Percentiles rank a stretch among this genome's conserved stretches.
These are phyloP conservation scores for Lonchura striata DNA, from an alignment of 2,113 vertebrate genomes.

Conservation along the genomic window DNA sequence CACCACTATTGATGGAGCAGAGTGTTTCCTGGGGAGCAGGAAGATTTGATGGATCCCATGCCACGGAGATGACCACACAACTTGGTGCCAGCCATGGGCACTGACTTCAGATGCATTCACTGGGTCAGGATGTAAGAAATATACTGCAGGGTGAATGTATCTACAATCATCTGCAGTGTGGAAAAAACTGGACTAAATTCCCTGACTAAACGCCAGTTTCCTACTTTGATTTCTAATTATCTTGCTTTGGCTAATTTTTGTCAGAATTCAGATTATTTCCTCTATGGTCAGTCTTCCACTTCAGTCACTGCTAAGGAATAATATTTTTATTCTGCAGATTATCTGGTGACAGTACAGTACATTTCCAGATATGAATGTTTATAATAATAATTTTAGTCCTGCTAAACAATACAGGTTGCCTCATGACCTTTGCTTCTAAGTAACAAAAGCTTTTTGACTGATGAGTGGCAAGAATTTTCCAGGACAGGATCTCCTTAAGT, in stretches of 20 bases:
- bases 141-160: background rate
- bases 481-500: background rate
- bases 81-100: background rate
- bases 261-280: background rate
- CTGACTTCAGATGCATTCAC: background rate
- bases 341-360: background rate
- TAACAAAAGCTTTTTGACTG: background rate
- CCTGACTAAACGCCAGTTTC: no score
- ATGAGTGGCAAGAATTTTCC: background rate
- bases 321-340: background rate
- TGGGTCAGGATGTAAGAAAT: background rate
- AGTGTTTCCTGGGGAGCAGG: background rate
- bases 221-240: background rate
- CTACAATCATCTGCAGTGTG: background rate
- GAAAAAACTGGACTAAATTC: background rate
- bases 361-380: background rate
- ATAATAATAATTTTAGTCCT: background rate
- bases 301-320: background rate
- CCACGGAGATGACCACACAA: background rate
- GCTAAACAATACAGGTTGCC: background rate
- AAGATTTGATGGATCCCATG: background rate
- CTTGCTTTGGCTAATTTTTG: background rate
- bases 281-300: background rate
- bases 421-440: background rate
- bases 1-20: background rate